Evolutionary conservation across 2,888 invertebrate genomes (phyloP).

Genomic region (Germaria angustata): DNA sequence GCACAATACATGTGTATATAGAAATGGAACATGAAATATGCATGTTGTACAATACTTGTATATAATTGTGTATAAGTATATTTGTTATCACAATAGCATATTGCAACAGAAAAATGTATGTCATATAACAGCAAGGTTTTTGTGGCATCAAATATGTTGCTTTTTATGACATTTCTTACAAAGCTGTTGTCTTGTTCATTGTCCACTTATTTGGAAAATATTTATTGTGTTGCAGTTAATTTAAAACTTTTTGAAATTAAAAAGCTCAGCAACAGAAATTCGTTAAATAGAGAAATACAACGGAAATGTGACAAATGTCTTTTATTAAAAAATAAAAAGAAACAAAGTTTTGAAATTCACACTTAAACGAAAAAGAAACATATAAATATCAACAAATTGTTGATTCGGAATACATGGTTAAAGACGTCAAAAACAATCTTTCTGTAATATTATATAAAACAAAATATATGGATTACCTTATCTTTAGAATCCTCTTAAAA

Average conservation of each 20-base stretch:
- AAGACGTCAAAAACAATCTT: too few relatives aligned
- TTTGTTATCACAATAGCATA: slow-evolving; percentile 19
- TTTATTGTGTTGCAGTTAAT: slow-evolving; percentile 9
- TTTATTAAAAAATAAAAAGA: not conserved
- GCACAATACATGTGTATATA: not conserved
- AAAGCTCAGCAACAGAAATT: slow-evolving; percentile 29
- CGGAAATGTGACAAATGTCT: not conserved
- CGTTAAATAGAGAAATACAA: not conserved
- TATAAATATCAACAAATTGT: too few relatives aligned
- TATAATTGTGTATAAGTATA: not conserved
- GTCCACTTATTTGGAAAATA: not conserved
- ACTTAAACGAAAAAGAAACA: too few relatives aligned
- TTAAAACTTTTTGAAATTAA: not conserved
- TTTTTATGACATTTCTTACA: slow-evolving; percentile 29
- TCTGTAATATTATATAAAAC: too few relatives aligned
- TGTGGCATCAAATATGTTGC: slow-evolving; percentile 17
- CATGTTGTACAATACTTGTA: not conserved
- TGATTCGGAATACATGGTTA: too few relatives aligned
- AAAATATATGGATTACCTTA: too few relatives aligned
- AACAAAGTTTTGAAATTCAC: too few relatives aligned
- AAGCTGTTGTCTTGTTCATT: slow-evolving; percentile 7
- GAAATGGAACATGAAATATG: not conserved
- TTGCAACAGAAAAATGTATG: slow-evolving; percentile 36
- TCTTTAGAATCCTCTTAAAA: too few relatives aligned
- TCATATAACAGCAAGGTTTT: slow-evolving; percentile 45